phyloP scores from a whole-genome alignment of 2,797 vertebrate species.

The Gallinago solitaria region DNA sequence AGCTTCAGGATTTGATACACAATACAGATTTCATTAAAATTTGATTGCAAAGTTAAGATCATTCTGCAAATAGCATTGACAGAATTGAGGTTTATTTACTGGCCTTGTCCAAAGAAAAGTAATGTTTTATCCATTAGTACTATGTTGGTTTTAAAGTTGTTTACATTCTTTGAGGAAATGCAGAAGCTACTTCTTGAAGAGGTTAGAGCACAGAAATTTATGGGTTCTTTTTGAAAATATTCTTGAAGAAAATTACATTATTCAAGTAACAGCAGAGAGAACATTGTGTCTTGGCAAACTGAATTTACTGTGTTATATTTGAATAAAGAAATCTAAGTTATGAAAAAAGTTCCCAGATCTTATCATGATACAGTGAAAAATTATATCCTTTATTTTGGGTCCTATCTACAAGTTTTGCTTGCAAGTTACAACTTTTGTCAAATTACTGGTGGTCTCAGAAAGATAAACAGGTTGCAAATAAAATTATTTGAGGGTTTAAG shows the following conservation, averaged over 20 bases:
- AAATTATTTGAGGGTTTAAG: not conserved
- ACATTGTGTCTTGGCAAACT: constrained; percentile 78
- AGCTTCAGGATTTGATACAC: not conserved
- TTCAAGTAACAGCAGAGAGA: constrained; percentile 74
- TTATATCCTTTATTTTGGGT: constrained; percentile 57
- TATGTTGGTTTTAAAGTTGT: constrained; percentile 36
- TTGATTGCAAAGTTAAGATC: not conserved
- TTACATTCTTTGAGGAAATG: constrained; percentile 56
- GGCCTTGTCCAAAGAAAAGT: not conserved
- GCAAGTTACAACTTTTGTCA: constrained; percentile 57
- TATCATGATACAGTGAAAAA: constrained; percentile 64
- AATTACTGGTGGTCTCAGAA: constrained; percentile 59
- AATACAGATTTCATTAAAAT: not conserved
- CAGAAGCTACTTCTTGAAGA: constrained; percentile 34
- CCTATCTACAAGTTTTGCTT: constrained; percentile 66
- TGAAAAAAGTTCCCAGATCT: constrained; percentile 64
- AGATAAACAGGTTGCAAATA: constrained; percentile 31
- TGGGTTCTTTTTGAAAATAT: constrained; percentile 36
- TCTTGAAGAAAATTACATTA: constrained; percentile 50
- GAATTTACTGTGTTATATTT: constrained; percentile 65
- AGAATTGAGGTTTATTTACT: not conserved
- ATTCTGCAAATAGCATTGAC: not conserved
- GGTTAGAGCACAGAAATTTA: constrained; percentile 44
- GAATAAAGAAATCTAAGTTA: constrained; percentile 72
- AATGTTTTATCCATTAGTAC: constrained; percentile 63